Evolutionary conservation across 2,797 vertebrate species (phyloP), one percentile per base, ranked within the genome.

Genomic region (Hafferia zeledoni): DNA sequence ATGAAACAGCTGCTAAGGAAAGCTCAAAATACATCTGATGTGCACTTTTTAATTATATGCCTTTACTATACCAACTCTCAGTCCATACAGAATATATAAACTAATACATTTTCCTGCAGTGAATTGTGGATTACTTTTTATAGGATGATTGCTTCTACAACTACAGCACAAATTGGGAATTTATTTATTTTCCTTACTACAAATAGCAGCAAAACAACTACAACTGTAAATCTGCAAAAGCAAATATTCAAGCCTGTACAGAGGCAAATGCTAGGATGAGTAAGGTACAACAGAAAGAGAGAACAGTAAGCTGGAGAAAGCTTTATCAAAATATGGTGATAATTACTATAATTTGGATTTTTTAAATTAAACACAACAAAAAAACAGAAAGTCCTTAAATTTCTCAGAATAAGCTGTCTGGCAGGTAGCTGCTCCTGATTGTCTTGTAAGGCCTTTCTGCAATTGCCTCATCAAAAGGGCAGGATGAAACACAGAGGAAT

Each of bases 1-100:
- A 88, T 13, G 52, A 91, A 96, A 82, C 85, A 95, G 92, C 91
- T 95, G 87, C 80, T 87, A 75, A 92, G 81, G 87, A 91, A 69
- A 91, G 59, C 60, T 91, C 64, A 81, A 92, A 89, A 83, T 85
- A 72, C 17, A 67, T 90, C 59, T 65, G 24, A 85, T 85, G 81
- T 78, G 79, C 63, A 88, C 27, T 94, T 90, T 95, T 81, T 93
- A 86, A 95, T 91, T 93, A 83, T 49, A 72, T 50, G 74, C 31
- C 64, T 91, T 81, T 78, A 82, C 33, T 75, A 57, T 83, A 80
- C n/a, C 79, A 88, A 37, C 24, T 71, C 80, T 89, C 86, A 85
- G 44, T 77, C 87, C 84, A 65, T 59, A 84, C 14, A 80, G 75
- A 68, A 88, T 88, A 72, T 11, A 77, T 30, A 87, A 91, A 83